These are phyloP conservation scores for Tenualosa thibaudeaui DNA, from an alignment of 2,797 vertebrate species.

Conservation along the genomic window DNA sequence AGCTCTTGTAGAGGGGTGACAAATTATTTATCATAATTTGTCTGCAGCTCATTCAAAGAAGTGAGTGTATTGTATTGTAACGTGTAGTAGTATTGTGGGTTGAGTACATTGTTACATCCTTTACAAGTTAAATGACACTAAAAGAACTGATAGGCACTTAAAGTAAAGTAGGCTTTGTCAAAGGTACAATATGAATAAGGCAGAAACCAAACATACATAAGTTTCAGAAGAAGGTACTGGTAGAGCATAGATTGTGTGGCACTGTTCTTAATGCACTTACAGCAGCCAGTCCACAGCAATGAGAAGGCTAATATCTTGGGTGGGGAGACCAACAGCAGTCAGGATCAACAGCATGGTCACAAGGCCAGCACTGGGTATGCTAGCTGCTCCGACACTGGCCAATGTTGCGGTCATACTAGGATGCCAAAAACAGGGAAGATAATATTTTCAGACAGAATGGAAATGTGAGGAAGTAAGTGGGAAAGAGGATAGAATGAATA, in stretches of 20 bases:
- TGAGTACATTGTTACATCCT: too few relatives aligned
- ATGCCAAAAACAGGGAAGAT: background rate
- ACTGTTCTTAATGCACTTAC: slow-evolving; percentile 66
- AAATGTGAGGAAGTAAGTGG: background rate
- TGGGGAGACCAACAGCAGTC: slow-evolving; percentile 77
- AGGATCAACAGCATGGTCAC: slow-evolving; percentile 85
- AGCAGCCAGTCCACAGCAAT: slow-evolving; percentile 85
- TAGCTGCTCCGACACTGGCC: slow-evolving; percentile 84
- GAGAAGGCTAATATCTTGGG: slow-evolving; percentile 79
- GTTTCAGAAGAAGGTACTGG: too few relatives aligned
- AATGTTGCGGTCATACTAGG: slow-evolving; percentile 82
- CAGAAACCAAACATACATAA: too few relatives aligned
- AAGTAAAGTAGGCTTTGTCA: too few relatives aligned
- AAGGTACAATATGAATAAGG: too few relatives aligned
- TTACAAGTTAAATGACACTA: too few relatives aligned
- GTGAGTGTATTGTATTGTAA: too few relatives aligned
- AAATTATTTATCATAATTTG: too few relatives aligned
- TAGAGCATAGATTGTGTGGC: background rate
- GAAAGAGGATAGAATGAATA: background rate
- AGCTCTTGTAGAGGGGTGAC: too few relatives aligned
- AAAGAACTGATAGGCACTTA: too few relatives aligned
- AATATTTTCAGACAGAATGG: background rate
- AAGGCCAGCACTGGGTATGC: slow-evolving; percentile 84
- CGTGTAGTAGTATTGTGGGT: too few relatives aligned
- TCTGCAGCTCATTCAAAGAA: too few relatives aligned